These are phyloP conservation scores for Ostrea edulis DNA, from an alignment of 1,140 invertebrate genomes.

Conservation along the genomic window DNA sequence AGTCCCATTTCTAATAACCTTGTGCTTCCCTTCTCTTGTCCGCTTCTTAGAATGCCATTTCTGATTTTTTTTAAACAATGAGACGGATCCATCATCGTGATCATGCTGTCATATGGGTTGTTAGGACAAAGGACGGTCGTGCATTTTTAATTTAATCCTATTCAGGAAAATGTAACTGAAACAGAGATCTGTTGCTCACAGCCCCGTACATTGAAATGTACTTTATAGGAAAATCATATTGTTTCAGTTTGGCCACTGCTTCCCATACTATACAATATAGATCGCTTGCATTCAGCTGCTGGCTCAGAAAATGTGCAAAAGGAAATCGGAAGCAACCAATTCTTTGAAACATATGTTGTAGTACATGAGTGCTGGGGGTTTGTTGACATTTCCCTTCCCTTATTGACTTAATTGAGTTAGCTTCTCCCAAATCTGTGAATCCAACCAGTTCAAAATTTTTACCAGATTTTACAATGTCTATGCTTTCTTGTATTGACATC, in stretches of 20 bases:
- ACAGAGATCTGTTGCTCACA: slow-evolving; percentile 32
- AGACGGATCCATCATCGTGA: neutral
- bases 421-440: slow-evolving; percentile 17
- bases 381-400: neutral
- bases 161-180: neutral
- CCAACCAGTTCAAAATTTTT: slow-evolving; percentile 28
- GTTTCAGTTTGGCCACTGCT: slow-evolving; percentile 36
- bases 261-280: slow-evolving; percentile 47
- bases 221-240: slow-evolving; percentile 36
- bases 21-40: neutral
- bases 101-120: neutral
- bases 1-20: neutral
- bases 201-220: slow-evolving; percentile 48
- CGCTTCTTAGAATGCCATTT: neutral
- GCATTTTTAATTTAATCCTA: neutral
- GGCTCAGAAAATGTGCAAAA: slow-evolving; percentile 51
- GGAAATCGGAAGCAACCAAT: slow-evolving; percentile 32
- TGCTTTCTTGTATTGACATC: slow-evolving; percentile 51
- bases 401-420: slow-evolving; percentile 31
- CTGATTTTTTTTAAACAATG: neutral
- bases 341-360: slow-evolving; percentile 3
- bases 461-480: slow-evolving; percentile 33
- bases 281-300: slow-evolving; percentile 33
- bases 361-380: neutral
- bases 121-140: neutral